Base-by-base conservation (phyloP, 2,888 invertebrate species). In the Phasia obesa region DNA sequence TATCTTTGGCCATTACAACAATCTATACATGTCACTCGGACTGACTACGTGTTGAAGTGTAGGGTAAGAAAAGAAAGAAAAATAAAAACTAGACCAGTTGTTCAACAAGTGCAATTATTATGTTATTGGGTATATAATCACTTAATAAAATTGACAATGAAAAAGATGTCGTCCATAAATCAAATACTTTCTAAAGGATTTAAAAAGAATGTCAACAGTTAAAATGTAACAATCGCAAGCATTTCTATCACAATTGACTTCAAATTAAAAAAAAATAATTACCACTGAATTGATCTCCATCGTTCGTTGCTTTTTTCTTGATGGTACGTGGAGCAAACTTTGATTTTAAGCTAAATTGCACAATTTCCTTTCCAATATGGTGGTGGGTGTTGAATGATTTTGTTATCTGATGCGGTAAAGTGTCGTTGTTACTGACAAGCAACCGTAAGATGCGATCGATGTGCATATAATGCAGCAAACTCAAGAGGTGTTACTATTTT, bases 201-300 rank as follows among this genome's bases (percentile, higher is more conserved):
- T 44, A 4, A 17, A 64, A 44, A 49, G 49, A n/a, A n/a, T n/a
- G 4, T 25, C 59, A 38, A 71, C 57, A 23, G 47, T 57, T 44
- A 19, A 47, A 31, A 44, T 73, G 25, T 17, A 65, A 35, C 7
- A 81, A 38, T 19, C 21, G 31, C 67, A 53, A 27, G 21, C 42
- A 15, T 47, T 7, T 11, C 5, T 19, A 70, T 15, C 23, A 53
- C 35, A 31, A 35, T 5, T 15, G 19, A 42, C 44, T 65, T 42
- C 0, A 44, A 49, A 70, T 23, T 13, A 25, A 49, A 59, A 0
- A 62, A 27, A 69, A 70, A 78, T 78, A 81, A 42, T 64, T 73
- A 65, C 77, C 80, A 44, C 73, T 70, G 80, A 70, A 31, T 27
- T 59, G 76, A 79, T 79, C 65, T 79, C 79, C 79, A 79, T 79